phyloP scores from a whole-genome alignment of 2,797 vertebrate species.

The Pantherophis vulpinus region DNA sequence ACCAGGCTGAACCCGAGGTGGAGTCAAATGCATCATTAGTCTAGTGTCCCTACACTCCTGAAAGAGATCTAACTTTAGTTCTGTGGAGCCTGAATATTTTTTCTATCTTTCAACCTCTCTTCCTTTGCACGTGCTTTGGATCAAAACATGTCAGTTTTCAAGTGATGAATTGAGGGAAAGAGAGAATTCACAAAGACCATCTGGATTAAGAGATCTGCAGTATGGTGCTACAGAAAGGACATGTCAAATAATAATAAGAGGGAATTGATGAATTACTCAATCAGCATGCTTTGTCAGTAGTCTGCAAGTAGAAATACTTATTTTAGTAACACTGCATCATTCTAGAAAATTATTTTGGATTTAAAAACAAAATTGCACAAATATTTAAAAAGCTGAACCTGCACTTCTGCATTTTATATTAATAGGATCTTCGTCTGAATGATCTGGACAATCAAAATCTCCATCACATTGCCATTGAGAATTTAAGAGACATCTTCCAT shows the following conservation, averaged over 20 bases:
- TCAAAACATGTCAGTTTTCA: background rate
- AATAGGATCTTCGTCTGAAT: slow-evolving; percentile 92
- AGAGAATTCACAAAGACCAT: background rate
- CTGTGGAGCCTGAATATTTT: background rate
- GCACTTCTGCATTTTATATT: slow-evolving; percentile 91
- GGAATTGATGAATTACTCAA: background rate
- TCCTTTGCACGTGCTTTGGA: background rate
- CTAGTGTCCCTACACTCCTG: background rate
- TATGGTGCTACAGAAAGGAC: background rate
- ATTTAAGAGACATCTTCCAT: slow-evolving; percentile 91
- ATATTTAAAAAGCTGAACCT: slow-evolving; percentile 70
- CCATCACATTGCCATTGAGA: slow-evolving; percentile 96
- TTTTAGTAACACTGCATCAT: background rate
- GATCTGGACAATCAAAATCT: slow-evolving; percentile 92
- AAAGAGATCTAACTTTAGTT: background rate
- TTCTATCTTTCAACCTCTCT: background rate
- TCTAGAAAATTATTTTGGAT: accelerated
- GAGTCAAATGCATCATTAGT: background rate
- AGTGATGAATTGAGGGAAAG: background rate
- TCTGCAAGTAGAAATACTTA: background rate
- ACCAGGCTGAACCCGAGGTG: background rate
- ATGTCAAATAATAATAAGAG: background rate
- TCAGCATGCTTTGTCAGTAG: background rate
- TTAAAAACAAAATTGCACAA: background rate
- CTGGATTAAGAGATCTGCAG: background rate